phyloP scores from a whole-genome alignment of 2,797 vertebrate genomes.

The Cirrhinus mrigala region DNA sequence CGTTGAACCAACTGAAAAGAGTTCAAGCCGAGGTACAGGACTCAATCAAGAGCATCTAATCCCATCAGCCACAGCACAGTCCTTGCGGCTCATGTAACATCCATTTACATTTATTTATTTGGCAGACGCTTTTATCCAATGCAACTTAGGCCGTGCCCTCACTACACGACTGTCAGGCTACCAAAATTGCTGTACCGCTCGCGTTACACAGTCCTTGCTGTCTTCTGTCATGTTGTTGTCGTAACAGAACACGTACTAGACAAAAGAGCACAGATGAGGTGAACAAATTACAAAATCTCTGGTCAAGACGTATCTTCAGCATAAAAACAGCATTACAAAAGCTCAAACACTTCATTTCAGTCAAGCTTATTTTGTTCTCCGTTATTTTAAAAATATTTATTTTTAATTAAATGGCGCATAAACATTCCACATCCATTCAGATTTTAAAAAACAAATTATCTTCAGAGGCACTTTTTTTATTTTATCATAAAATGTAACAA shows the following conservation, averaged over 20 bases:
- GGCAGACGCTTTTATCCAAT: constrained; percentile 27
- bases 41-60: constrained; percentile 34
- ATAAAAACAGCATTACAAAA: neutral
- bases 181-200: neutral
- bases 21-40: constrained; percentile 24
- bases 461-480: too few relatives aligned
- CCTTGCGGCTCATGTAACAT: constrained; percentile 38
- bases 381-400: neutral
- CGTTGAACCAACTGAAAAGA: constrained; percentile 7
- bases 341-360: neutral
- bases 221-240: constrained; percentile 56
- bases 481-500: too few relatives aligned
- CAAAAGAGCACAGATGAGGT: neutral
- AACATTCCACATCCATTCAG: too few relatives aligned
- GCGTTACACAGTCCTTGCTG: constrained; percentile 55
- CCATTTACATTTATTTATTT: constrained; percentile 46
- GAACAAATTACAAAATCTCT: neutral
- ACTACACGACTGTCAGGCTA: constrained; percentile 10
- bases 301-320: neutral
- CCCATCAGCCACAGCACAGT: constrained; percentile 43
- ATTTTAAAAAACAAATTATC: too few relatives aligned
- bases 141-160: constrained; percentile 6
- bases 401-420: too few relatives aligned
- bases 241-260: constrained; percentile 37
- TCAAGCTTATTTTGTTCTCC: neutral